Percentiles rank a stretch among this genome's conserved stretches.
These are phyloP conservation scores for Hyposmocoma kahamanoa DNA, from an alignment of 1,140 invertebrate species.

Conservation along the genomic window DNA sequence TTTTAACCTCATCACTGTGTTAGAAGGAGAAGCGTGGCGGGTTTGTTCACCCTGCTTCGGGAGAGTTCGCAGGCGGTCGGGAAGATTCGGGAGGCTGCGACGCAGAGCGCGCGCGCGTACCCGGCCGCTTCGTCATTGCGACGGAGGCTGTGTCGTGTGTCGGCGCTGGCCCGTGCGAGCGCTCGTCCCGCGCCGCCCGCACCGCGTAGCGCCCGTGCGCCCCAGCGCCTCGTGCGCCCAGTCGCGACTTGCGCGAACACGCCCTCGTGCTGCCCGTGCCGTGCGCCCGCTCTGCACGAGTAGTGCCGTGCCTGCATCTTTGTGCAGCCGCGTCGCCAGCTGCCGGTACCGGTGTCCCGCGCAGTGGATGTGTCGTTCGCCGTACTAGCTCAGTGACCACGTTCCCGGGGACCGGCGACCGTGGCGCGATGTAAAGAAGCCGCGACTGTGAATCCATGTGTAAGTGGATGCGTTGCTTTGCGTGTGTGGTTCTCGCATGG, in stretches of 20 bases:
- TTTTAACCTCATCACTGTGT: constrained; percentile 66
- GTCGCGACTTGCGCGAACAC: constrained; percentile 6
- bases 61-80: constrained; percentile 45
- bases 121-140: constrained; percentile 70
- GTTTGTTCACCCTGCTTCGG: constrained; percentile 65
- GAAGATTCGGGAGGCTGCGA: constrained; percentile 52
- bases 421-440: constrained; percentile 68
- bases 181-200: constrained; percentile 35
- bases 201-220: constrained; percentile 30
- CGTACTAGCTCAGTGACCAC: constrained; percentile 43
- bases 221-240: constrained; percentile 18
- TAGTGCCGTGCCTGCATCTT: too few relatives aligned
- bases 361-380: constrained; percentile 34
- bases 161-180: constrained; percentile 58
- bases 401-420: constrained; percentile 49
- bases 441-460: constrained; percentile 66
- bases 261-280: constrained; percentile 9
- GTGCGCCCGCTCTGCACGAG: constrained; percentile 23
- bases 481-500: constrained; percentile 41
- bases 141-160: constrained; percentile 68
- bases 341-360: not conserved
- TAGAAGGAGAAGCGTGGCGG: constrained; percentile 64
- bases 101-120: constrained; percentile 65
- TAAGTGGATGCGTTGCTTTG: constrained; percentile 57
- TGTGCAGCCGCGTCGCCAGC: not conserved